Conservation (phyloP, 2,113 vertebrate species). For the Carassius auratus region DNA sequence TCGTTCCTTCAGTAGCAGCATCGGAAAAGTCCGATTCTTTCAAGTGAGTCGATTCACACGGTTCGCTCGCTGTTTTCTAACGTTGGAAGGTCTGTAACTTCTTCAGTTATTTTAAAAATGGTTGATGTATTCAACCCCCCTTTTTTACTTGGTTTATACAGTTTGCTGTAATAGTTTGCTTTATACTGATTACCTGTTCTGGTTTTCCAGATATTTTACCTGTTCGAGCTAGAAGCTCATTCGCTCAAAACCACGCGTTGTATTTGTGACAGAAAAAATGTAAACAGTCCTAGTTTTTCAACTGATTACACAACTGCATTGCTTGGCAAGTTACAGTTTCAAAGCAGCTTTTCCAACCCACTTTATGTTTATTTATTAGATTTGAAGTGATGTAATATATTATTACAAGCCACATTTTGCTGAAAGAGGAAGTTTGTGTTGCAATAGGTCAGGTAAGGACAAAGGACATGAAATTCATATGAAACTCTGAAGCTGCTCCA, state of each 20-base stretch:
- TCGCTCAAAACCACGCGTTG: background rate
- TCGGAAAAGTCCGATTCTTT: background rate
- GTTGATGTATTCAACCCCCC: too few relatives aligned
- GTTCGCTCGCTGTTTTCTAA: too few relatives aligned
- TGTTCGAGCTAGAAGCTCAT: too few relatives aligned
- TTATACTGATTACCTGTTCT: too few relatives aligned
- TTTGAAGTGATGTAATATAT: background rate
- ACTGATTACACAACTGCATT: background rate
- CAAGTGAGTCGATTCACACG: too few relatives aligned
- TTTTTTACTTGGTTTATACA: too few relatives aligned
- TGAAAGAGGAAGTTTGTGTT: background rate
- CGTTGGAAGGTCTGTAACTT: too few relatives aligned
- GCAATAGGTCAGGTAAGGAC: background rate
- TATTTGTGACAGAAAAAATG: background rate
- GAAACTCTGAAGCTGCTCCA: too few relatives aligned
- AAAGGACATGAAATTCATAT: background rate
- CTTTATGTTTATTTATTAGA: background rate
- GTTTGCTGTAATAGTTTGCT: too few relatives aligned
- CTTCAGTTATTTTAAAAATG: too few relatives aligned
- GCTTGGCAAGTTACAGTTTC: background rate
- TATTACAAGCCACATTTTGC: background rate
- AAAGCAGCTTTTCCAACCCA: background rate
- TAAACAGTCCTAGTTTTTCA: background rate
- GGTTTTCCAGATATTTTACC: background rate
- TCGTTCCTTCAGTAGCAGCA: background rate